These are phyloP conservation scores for Melieria picta DNA, from an alignment of 2,888 invertebrate species.

Conservation along the genomic window DNA sequence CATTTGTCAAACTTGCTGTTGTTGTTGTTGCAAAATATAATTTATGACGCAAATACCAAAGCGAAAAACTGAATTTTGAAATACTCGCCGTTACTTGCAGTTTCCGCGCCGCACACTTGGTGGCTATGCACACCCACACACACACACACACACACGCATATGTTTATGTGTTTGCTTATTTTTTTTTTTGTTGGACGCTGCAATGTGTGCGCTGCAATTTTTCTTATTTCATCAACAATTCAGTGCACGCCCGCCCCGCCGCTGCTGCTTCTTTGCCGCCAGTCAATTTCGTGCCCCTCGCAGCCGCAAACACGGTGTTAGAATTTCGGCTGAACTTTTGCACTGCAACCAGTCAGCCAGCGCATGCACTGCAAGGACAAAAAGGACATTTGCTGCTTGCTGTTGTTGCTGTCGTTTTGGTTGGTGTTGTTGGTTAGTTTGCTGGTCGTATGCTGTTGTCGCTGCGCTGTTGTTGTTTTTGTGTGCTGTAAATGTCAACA, in stretches of 20 bases:
- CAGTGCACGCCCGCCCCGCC: neutral
- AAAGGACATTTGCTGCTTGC: neutral
- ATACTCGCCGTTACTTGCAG: neutral
- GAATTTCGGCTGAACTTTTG: neutral
- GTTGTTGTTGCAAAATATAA: neutral
- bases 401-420: neutral
- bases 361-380: neutral
- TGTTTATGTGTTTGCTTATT: too few relatives aligned
- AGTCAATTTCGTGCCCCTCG: neutral
- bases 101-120: neutral
- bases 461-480: conserved; percentile 13
- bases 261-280: neutral
- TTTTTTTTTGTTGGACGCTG: neutral
- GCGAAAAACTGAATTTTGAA: neutral
- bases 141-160: too few relatives aligned
- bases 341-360: neutral
- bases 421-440: neutral
- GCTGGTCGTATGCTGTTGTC: conserved; percentile 18
- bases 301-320: neutral
- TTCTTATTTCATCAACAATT: neutral
- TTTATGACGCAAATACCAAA: conserved; percentile 3
- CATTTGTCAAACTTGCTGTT: too few relatives aligned
- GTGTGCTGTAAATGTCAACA: conserved; percentile 28
- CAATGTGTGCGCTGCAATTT: neutral
- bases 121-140: too few relatives aligned